A percentile compares a stretch with the other conserved stretches of the same genome.
Conservation (phyloP, 2,797 vertebrate species). For the Lepidocolaptes lacrymiger region DNA sequence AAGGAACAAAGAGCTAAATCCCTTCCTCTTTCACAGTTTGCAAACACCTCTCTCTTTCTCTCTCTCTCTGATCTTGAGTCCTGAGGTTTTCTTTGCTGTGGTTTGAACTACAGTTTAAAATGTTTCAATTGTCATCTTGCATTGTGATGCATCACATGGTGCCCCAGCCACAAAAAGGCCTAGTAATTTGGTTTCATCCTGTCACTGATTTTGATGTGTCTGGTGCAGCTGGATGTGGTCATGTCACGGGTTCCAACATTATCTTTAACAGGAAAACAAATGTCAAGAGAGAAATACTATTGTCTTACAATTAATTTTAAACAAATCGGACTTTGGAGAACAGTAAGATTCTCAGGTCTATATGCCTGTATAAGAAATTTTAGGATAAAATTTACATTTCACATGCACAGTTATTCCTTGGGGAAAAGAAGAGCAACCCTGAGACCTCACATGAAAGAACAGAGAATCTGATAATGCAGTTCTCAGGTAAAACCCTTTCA, state of each 20-base stretch:
- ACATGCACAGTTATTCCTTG: neutral
- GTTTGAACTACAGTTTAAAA: conserved; percentile 69
- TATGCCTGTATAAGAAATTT: neutral
- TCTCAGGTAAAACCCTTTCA: neutral
- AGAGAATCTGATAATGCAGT: neutral
- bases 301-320: conserved; percentile 65
- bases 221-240: conserved; percentile 72
- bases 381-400: neutral
- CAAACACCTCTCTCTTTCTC: conserved; percentile 71
- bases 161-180: conserved; percentile 71
- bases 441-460: neutral
- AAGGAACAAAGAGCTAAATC: conserved; percentile 49
- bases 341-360: conserved; percentile 32
- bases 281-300: conserved; percentile 63
- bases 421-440: neutral
- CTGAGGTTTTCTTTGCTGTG: conserved; percentile 75
- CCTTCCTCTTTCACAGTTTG: conserved; percentile 61
- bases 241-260: conserved; percentile 71
- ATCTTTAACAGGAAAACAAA: conserved; percentile 74
- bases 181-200: conserved; percentile 71
- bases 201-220: conserved; percentile 74
- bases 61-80: conserved; percentile 64
- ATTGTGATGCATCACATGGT: conserved; percentile 73
- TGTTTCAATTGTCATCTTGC: conserved; percentile 73
- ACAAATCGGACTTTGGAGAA: conserved; percentile 42